Base-by-base conservation (phyloP, 2,797 vertebrate species). In the Hippoglossus hippoglossus region DNA sequence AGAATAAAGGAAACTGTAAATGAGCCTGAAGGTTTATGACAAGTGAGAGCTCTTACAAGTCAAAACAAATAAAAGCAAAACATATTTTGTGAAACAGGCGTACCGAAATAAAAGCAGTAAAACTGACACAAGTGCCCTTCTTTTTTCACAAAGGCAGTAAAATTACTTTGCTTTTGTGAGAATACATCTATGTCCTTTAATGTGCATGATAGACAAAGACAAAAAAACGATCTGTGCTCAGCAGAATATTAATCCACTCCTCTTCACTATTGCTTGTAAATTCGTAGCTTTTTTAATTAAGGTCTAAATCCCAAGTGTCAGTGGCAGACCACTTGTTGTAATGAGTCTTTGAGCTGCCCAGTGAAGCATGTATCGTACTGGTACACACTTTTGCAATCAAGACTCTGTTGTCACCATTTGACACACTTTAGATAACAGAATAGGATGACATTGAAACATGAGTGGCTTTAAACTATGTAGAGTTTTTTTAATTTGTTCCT, bases 401-500 rank as follows among this genome's bases (percentile, higher is more conserved):
- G 41, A 62, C 25, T 56, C 8, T 47, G 41, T 53, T 63, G 9
- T 59, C 10, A 39, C 12, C 36, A 39, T 39, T 39, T 39, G 11
- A 39, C 36, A 12, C 36, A 5, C 16, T 19, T 7, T 19, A 19
- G 44, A 46, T 19, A 46, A 46, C 18, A 5, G 16, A 18, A 46
- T 0, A 56, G 7, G 41, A 70, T 59, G 13, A 21, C 13, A 21
- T 50, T 12, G 28, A 67, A 57, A 26, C 31, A 44, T 49, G 13
- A 6, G 11, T 53, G 5, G 5, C 24, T 63, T 47, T 68, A 8
- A 63, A 60, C 16, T 24, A 64, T 53, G 16, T 15, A 16, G 16
- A 12, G 8, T 16, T 3, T 5, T 52, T 61, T 39, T 73, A 41
- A 51, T 79, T 70, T 16, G 78, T 50, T 81, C 28, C 64, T 90